Percentiles rank a stretch among this genome's conserved stretches.
phyloP scores from a whole-genome alignment of 2,797 vertebrate species.

The Argyrosomus regius region DNA sequence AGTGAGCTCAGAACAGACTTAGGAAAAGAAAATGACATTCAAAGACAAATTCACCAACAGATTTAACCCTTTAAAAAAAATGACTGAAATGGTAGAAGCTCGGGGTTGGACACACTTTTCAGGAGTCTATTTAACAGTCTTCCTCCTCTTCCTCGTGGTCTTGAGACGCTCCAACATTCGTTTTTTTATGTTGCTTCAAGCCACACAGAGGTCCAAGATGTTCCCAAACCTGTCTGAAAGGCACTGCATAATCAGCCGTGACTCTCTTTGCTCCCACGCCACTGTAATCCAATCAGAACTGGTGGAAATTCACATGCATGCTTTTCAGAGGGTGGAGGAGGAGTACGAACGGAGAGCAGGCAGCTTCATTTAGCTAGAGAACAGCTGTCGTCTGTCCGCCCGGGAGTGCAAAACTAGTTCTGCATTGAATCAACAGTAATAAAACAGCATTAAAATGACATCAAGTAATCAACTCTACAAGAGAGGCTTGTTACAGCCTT shows the following conservation, averaged over 20 bases:
- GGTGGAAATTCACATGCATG: constrained; percentile 70
- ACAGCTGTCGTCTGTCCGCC: constrained; percentile 72
- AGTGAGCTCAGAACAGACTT: constrained; percentile 68
- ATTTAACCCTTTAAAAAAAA: constrained; percentile 57
- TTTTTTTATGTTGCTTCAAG: constrained; percentile 37
- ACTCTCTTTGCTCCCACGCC: constrained; percentile 59
- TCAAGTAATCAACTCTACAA: constrained; percentile 83
- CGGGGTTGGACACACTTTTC: constrained; percentile 45
- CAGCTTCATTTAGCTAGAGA: constrained; percentile 73
- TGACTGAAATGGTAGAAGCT: constrained; percentile 54
- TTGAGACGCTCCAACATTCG: constrained; percentile 51
- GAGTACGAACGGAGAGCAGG: constrained; percentile 87
- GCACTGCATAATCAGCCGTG: constrained; percentile 64
- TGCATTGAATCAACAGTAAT: constrained; percentile 84
- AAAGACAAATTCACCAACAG: constrained; percentile 67
- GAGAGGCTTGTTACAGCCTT: constrained; percentile 73
- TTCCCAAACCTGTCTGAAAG: constrained; percentile 70
- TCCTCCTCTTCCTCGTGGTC: constrained; percentile 70
- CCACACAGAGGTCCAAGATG: constrained; percentile 34
- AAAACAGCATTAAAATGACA: constrained; percentile 86
- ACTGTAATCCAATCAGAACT: constrained; percentile 75
- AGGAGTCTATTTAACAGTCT: constrained; percentile 54
- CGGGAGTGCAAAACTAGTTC: constrained; percentile 85
- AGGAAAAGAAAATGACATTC: constrained; percentile 74
- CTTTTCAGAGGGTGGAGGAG: constrained; percentile 61